phyloP scores from a whole-genome alignment of 2,797 vertebrate species.

The Rallus crepitans region DNA sequence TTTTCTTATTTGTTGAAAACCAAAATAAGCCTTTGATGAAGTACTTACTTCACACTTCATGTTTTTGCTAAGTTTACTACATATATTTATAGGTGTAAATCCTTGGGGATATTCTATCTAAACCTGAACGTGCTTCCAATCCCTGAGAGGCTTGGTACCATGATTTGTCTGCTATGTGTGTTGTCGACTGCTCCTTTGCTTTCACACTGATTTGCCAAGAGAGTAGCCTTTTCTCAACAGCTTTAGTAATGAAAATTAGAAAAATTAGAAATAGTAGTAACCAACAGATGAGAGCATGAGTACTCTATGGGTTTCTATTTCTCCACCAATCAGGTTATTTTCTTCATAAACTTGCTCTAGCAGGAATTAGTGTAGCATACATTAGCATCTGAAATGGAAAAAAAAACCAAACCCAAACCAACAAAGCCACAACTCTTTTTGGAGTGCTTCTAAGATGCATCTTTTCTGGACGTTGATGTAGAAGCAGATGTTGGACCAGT shows the following conservation, averaged over 20 bases:
- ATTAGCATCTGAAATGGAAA: conserved; percentile 51
- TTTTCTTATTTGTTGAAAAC: conserved; percentile 58
- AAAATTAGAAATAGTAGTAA: conserved; percentile 12
- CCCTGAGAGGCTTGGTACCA: neutral
- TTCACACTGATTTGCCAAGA: conserved; percentile 37
- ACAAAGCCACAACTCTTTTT: neutral
- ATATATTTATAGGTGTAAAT: conserved; percentile 31
- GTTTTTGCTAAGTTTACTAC: conserved; percentile 33
- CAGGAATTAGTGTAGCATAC: neutral
- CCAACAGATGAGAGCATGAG: conserved; percentile 29
- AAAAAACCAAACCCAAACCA: neutral
- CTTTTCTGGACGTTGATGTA: neutral
- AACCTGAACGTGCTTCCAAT: conserved; percentile 12
- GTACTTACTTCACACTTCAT: conserved; percentile 30
- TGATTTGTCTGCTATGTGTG: neutral
- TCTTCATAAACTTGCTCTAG: conserved; percentile 47
- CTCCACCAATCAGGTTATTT: conserved; percentile 46
- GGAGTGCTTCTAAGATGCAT: neutral
- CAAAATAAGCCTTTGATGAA: conserved; percentile 56
- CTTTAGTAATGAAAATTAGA: conserved; percentile 47
- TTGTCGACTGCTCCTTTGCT: conserved; percentile 28
- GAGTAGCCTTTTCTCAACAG: conserved; percentile 10
- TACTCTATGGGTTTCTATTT: conserved; percentile 55
- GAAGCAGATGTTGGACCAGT: neutral
- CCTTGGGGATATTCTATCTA: conserved; percentile 2